Percentiles rank a stretch among this genome's conserved stretches.
phyloP scores from a whole-genome alignment of 1,140 invertebrate species.

The Gryon sp. region DNA sequence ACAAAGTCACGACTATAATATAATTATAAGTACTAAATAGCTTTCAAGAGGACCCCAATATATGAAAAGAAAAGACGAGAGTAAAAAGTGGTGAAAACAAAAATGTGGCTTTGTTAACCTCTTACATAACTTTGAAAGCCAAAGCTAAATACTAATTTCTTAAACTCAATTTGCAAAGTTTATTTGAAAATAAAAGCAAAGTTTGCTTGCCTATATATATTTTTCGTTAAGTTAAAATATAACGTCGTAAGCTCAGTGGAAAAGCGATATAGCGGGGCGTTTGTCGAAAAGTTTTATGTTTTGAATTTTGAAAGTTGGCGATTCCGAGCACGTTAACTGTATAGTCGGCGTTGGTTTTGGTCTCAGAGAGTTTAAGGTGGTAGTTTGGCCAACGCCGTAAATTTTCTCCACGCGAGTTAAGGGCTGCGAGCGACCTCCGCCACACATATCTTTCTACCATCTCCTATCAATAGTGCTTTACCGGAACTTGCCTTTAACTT shows the following conservation, averaged over 20 bases:
- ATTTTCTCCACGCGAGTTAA: constrained; percentile 63
- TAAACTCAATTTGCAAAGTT: constrained; percentile 29
- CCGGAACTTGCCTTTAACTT: constrained; percentile 56
- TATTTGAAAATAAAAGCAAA: constrained; percentile 20
- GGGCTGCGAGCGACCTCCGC: constrained; percentile 56
- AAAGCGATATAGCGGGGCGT: constrained; percentile 58
- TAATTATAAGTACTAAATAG: constrained; percentile 45
- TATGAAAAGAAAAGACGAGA: not conserved
- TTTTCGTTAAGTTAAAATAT: constrained; percentile 42
- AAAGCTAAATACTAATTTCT: no score
- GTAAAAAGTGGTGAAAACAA: not conserved
- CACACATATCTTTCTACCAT: constrained; percentile 62
- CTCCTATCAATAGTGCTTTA: constrained; percentile 61
- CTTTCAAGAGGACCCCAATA: constrained; percentile 31
- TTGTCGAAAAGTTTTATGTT: constrained; percentile 62
- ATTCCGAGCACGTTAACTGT: constrained; percentile 54
- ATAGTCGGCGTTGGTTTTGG: constrained; percentile 45
- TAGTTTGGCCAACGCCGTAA: constrained; percentile 64
- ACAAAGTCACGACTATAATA: constrained; percentile 43
- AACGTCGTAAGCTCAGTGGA: constrained; percentile 42
- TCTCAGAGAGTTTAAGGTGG: constrained; percentile 61
- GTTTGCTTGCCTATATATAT: constrained; percentile 9
- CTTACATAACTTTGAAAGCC: no score
- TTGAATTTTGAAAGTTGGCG: constrained; percentile 64
- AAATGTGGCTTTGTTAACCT: not conserved